Evolutionary conservation across 1,140 invertebrate species (phyloP).

Genomic region (Drosophila tristis): DNA sequence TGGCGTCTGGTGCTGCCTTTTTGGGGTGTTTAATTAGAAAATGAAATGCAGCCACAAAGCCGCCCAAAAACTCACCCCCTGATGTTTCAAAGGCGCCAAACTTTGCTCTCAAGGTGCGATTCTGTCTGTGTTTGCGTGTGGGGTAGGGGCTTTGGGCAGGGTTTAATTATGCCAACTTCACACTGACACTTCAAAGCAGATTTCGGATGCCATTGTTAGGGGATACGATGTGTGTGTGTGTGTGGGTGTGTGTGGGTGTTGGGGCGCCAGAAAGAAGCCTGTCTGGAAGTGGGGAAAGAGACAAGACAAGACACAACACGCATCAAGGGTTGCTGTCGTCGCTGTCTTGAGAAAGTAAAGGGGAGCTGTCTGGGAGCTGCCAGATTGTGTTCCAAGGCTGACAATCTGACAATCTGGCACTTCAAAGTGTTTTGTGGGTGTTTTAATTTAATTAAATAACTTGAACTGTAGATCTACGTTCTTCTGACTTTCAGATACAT

Average conservation of each 20-base stretch:
- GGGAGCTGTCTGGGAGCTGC: neutral
- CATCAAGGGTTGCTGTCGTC: conserved; percentile 11
- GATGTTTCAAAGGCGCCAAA: conserved; percentile 62
- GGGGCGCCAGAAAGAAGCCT: neutral
- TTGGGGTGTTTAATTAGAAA: conserved; percentile 78
- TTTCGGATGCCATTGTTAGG: conserved; percentile 41
- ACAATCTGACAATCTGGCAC: conserved; percentile 36
- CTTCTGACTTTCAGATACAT: too few relatives aligned
- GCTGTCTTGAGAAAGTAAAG: conserved; percentile 4
- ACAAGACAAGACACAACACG: conserved; percentile 43
- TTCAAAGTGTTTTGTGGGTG: conserved; percentile 14
- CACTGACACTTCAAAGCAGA: conserved; percentile 82
- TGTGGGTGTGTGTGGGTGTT: neutral
- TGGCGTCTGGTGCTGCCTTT: conserved; percentile 40
- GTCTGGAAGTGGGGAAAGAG: conserved; percentile 33
- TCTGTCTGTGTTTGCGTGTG: conserved; percentile 21
- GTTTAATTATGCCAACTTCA: conserved; percentile 82
- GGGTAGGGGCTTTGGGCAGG: conserved; percentile 38
- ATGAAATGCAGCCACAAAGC: conserved; percentile 67
- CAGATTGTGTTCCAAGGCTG: conserved; percentile 22
- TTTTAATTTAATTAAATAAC: neutral
- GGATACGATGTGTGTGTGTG: neutral
- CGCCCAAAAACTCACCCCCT: conserved; percentile 27
- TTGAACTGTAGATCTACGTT: too few relatives aligned
- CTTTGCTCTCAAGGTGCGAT: conserved; percentile 71